phyloP scores from a whole-genome alignment of 2,113 vertebrate species.

The Siniperca knerii region DNA sequence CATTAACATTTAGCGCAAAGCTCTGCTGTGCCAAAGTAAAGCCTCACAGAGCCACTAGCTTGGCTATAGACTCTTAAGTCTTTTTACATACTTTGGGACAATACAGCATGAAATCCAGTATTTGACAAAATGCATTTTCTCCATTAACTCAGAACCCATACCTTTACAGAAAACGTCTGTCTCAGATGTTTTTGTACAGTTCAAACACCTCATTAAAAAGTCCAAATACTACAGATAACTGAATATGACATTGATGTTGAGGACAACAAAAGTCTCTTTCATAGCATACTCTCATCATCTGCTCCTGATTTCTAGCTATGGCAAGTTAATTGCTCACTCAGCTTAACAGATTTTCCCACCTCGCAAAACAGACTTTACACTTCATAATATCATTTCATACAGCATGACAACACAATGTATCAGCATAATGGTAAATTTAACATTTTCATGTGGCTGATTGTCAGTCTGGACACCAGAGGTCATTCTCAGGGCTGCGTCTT shows the following conservation, averaged over 20 bases:
- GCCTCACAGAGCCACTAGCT: not conserved
- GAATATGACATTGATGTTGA: slow-evolving; percentile 33
- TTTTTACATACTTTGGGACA: not conserved
- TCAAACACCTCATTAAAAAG: slow-evolving; percentile 17
- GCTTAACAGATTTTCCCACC: slow-evolving; percentile 42
- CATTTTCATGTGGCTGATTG: slow-evolving; percentile 14
- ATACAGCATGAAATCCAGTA: not conserved
- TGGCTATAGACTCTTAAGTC: not conserved
- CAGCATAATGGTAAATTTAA: slow-evolving; percentile 5
- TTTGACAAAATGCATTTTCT: not conserved
- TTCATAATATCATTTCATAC: slow-evolving; percentile 17
- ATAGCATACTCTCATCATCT: slow-evolving; percentile 41
- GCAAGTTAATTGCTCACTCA: slow-evolving; percentile 46
- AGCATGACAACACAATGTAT: not conserved
- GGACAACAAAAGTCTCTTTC: slow-evolving; percentile 45
- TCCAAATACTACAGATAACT: slow-evolving; percentile 27
- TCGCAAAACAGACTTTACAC: slow-evolving; percentile 10
- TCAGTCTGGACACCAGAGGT: slow-evolving; percentile 34
- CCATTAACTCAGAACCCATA: too few species aligned
- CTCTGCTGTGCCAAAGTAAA: not conserved
- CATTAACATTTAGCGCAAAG: not conserved
- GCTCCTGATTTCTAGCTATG: slow-evolving; percentile 50
- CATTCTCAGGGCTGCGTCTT: slow-evolving; percentile 8
- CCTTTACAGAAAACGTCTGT: not conserved
- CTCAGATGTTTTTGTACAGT: not conserved